phyloP scores from a whole-genome alignment of 2,113 vertebrate species.

The Cryptotis parvus region DNA sequence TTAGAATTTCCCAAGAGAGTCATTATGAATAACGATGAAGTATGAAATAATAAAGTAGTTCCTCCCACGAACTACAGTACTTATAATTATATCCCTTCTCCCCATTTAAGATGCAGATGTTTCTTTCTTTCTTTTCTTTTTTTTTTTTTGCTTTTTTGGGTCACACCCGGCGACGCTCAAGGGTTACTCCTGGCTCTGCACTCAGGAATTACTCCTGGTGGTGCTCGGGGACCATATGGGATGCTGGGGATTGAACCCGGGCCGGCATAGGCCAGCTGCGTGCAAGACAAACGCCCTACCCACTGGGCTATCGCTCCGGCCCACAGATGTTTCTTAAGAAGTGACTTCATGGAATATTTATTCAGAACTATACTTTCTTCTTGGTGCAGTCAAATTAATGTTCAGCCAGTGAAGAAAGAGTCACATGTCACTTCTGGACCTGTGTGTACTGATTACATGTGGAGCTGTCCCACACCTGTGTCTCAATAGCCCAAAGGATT shows the following conservation, averaged over 20 bases:
- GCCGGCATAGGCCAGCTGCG: too few species aligned
- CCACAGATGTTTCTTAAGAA: too few species aligned
- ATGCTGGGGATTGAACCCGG: too few species aligned
- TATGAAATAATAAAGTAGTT: slow-evolving; percentile 54
- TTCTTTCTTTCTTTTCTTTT: too few species aligned
- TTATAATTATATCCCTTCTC: slow-evolving; percentile 6
- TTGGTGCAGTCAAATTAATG: not conserved
- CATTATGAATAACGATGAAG: not conserved
- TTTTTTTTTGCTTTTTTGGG: too few species aligned
- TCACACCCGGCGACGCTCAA: too few species aligned
- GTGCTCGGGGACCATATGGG: too few species aligned
- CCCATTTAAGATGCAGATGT: slow-evolving; percentile 20
- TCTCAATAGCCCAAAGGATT: not conserved
- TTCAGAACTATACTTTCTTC: slow-evolving; percentile 31
- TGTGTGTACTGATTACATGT: not conserved
- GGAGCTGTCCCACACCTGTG: not conserved
- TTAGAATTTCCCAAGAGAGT: slow-evolving; percentile 45
- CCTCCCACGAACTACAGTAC: not conserved
- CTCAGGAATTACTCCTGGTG: too few species aligned
- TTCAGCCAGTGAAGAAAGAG: slow-evolving; percentile 2
- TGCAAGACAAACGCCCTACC: too few species aligned
- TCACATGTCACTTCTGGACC: slow-evolving; percentile 3
- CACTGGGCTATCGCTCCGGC: too few species aligned
- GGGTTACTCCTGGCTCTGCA: too few species aligned
- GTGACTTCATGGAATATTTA: slow-evolving; percentile 56